Conservation (phyloP, 92 coral and sea anemone genomes). For the Parazoanthus atlanticus region DNA sequence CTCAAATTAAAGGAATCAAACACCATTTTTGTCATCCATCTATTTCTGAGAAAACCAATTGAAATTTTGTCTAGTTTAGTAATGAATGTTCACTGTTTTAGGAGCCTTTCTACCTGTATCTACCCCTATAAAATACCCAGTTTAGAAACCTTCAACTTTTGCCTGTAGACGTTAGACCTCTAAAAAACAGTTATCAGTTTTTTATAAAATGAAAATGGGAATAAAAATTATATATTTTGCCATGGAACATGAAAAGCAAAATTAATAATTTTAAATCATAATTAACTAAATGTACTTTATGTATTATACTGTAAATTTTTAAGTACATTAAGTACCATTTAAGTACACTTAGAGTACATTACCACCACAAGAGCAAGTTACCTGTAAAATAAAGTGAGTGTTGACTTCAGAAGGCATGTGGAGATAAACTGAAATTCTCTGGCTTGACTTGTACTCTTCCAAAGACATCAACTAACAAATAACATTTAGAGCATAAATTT, state of each 20-base stretch:
- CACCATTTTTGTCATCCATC: too few relatives aligned
- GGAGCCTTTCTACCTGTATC: too few relatives aligned
- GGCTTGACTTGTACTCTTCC: slow-evolving; percentile 85
- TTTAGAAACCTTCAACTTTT: too few relatives aligned
- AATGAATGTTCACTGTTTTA: too few relatives aligned
- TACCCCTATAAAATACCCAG: too few relatives aligned
- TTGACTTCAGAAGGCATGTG: slow-evolving; percentile 96
- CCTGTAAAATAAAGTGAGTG: slow-evolving; percentile 84
- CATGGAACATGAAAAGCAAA: not conserved
- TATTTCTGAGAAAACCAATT: too few relatives aligned
- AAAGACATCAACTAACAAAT: slow-evolving; percentile 20
- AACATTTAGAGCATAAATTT: not conserved
- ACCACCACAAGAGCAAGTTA: not conserved
- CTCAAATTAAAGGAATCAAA: too few relatives aligned
- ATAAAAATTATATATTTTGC: not conserved
- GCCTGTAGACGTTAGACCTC: too few relatives aligned
- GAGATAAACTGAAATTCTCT: slow-evolving; percentile 86
- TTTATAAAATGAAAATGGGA: not conserved
- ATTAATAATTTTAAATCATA: not conserved
- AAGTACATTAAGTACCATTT: too few relatives aligned
- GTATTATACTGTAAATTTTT: too few relatives aligned
- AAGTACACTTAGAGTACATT: too few relatives aligned
- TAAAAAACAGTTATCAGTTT: not conserved
- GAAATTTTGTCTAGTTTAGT: too few relatives aligned
- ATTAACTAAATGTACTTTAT: not conserved